These are phyloP conservation scores for Gymnothorax reevesii DNA, from an alignment of 2,797 vertebrate genomes.

Conservation along the genomic window DNA sequence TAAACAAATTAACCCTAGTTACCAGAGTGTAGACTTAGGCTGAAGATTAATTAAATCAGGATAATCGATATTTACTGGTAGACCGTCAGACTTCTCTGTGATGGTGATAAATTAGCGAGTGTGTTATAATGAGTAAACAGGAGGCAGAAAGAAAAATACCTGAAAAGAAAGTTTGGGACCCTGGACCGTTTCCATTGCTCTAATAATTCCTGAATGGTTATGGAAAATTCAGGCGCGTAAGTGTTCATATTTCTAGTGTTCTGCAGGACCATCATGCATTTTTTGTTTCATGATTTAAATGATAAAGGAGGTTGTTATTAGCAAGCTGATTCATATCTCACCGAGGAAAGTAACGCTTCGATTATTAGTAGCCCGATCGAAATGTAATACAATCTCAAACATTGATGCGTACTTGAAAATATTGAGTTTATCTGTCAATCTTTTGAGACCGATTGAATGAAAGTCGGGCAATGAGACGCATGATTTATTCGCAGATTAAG, in stretches of 20 bases:
- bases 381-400: background rate
- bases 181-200: background rate
- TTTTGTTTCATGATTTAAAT: too few relatives aligned
- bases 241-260: too few relatives aligned
- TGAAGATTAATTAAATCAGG: constrained; percentile 51
- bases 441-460: background rate
- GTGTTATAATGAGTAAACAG: background rate
- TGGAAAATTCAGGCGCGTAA: too few relatives aligned
- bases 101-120: constrained; percentile 55
- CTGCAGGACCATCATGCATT: too few relatives aligned
- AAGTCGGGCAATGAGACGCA: background rate
- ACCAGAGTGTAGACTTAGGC: constrained; percentile 37
- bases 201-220: background rate
- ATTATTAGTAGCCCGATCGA: background rate
- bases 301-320: too few relatives aligned
- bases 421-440: background rate
- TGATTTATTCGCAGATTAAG: background rate
- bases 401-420: background rate
- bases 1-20: constrained; percentile 49
- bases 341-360: background rate
- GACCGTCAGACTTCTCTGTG: constrained; percentile 37
- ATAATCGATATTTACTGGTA: constrained; percentile 50
- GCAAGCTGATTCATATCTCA: background rate
- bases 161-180: background rate
- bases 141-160: background rate